Conservation (phyloP, 2,113 vertebrate species). For the Melanocharis versteri region DNA sequence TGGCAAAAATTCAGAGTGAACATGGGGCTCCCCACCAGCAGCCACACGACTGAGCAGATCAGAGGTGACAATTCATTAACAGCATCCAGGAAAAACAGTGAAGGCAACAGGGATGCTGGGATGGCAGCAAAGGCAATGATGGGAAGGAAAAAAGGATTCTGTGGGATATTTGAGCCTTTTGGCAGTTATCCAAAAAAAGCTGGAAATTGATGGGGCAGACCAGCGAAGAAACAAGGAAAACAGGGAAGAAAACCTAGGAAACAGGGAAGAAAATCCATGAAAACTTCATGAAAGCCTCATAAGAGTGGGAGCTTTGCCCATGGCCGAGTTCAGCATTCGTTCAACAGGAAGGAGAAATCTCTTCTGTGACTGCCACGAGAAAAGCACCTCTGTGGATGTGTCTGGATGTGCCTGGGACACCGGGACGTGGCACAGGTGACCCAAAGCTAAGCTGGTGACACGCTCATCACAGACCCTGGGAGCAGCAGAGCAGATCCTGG, state of each 20-base stretch:
- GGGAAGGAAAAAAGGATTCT: not conserved
- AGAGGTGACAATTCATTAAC: not conserved
- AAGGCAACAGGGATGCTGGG: not conserved
- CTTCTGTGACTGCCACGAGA: not conserved
- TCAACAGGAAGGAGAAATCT: not conserved
- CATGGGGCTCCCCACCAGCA: not conserved
- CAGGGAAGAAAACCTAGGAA: not conserved
- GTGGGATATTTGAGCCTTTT: not conserved
- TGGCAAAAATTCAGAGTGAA: not conserved
- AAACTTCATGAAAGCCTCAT: not conserved
- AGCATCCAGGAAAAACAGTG: not conserved
- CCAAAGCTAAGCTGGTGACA: not conserved
- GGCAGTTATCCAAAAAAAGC: not conserved
- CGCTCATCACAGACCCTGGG: rapidly evolving
- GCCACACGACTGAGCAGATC: not conserved
- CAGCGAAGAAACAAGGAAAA: not conserved
- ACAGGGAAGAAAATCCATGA: not conserved
- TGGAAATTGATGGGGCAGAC: not conserved
- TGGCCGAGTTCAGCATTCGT: rapidly evolving
- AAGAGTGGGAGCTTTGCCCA: not conserved
- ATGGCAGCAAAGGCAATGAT: not conserved
- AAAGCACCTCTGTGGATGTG: not conserved
- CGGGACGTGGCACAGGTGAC: rapidly evolving
- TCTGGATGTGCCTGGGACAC: not conserved
- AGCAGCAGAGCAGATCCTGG: not conserved